Evolutionary conservation across 1,140 invertebrate species (phyloP).

Genomic region (Tribolium castaneum): DNA sequence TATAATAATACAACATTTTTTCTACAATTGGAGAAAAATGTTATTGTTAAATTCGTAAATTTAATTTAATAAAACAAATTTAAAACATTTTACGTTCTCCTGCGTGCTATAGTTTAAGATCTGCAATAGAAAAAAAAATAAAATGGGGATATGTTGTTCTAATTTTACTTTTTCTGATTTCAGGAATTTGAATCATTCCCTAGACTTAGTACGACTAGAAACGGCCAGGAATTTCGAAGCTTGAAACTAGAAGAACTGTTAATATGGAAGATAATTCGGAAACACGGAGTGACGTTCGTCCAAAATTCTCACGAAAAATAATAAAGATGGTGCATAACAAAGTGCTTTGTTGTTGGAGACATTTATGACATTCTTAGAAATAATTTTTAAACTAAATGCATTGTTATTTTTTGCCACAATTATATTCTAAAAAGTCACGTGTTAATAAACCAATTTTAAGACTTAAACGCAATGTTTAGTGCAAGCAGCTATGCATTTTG

Average conservation of each 20-base stretch:
- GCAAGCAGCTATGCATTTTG: constrained; percentile 38
- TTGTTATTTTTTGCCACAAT: constrained; percentile 33
- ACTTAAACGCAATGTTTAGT: constrained; percentile 36
- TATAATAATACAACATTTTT: too few species aligned
- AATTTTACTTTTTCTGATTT: constrained; percentile 9
- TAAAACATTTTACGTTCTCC: too few species aligned
- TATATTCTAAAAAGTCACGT: constrained; percentile 28
- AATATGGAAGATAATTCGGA: constrained; percentile 47
- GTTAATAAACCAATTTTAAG: constrained; percentile 23
- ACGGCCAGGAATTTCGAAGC: constrained; percentile 20
- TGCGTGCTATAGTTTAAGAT: too few species aligned
- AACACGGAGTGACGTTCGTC: constrained; percentile 40
- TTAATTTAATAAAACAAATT: too few species aligned
- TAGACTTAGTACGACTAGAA: constrained; percentile 15
- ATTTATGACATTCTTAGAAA: not conserved
- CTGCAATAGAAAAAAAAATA: too few species aligned
- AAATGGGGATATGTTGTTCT: not conserved
- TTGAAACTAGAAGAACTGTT: constrained; percentile 39
- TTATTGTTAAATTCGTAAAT: too few species aligned
- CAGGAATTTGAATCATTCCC: constrained; percentile 38
- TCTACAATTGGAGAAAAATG: too few species aligned
- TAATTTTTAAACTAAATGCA: constrained; percentile 25
- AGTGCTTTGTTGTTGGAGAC: constrained; percentile 46
- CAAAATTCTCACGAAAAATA: constrained; percentile 41
- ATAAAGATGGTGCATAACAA: constrained; percentile 40